These are phyloP conservation scores for Pholis gunnellus DNA, from an alignment of 2,113 vertebrate species.

Conservation along the genomic window DNA sequence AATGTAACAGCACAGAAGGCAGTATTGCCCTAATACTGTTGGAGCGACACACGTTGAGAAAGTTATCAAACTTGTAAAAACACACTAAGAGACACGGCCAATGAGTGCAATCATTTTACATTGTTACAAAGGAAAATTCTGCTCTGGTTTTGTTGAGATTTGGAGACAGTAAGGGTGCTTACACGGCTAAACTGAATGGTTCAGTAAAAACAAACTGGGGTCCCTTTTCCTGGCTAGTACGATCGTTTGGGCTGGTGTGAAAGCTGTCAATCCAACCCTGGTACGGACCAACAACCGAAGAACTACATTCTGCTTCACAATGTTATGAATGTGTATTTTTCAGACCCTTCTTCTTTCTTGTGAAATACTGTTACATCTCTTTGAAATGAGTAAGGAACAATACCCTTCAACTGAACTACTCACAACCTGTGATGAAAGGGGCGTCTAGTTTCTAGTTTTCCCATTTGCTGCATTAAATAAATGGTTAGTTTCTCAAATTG, in stretches of 20 bases:
- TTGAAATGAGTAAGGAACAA: no score
- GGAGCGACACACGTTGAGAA: constrained; percentile 1
- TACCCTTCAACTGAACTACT: no score
- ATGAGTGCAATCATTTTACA: neutral
- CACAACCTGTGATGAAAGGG: no score
- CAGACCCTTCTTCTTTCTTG: no score
- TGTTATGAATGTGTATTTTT: no score
- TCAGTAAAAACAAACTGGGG: neutral
- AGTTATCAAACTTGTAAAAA: neutral
- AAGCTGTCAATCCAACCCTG: neutral
- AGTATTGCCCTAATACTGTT: neutral
- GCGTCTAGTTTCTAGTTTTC: no score
- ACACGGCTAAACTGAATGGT: neutral
- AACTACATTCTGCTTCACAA: no score
- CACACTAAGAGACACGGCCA: neutral
- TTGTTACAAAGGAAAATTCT: neutral
- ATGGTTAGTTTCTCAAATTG: neutral
- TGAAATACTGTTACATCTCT: no score
- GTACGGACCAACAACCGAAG: neutral
- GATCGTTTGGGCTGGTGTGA: neutral
- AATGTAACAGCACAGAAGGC: constrained; percentile 37
- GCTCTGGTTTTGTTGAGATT: neutral
- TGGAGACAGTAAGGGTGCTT: no score
- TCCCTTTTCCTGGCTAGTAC: no score
- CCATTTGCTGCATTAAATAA: neutral